Base-by-base conservation (phyloP, 2,797 vertebrate species). In the Trachops cirrhosus region DNA sequence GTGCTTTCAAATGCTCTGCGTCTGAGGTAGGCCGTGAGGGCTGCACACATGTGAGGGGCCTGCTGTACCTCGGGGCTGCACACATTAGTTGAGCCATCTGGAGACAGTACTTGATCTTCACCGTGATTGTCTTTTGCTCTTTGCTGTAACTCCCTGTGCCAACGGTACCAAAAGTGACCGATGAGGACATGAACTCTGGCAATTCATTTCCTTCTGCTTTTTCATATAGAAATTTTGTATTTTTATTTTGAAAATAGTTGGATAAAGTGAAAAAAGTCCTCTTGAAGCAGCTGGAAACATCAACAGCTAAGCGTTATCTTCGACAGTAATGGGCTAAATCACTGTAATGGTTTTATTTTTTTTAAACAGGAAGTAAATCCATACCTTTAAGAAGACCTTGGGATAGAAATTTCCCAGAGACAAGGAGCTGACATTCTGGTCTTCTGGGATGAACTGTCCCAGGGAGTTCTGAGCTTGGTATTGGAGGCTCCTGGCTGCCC, bases 201-300 rank as follows among this genome's bases (percentile, higher is more conserved):
- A 75, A 41, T 64, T 75, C 9, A 59, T 86, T 89, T 48, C 21
- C 26, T 78, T 19, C 44, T 19, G 39, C 11, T 67, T 90, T 34
- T 93, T 62, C 44, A 11, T 89, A 68, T 52, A 50, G 9, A 64
- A 62, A 37, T 37, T 59, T 41, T 29, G 3, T 70, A 37, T 62
- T 39, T 95, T n/a, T 14, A 24, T 87, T 54, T 26, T 67, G 37
- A 78, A 90, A 88, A 19, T 52, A 44, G 57, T 85, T 88, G 37
- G 59, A n/a, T 22, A 62, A 73, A 82, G 46, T 11, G 9, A 75
- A 52, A 39, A 77, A 82, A 91, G 8, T 88, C 67, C 34, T 52
- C 67, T 68, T 85, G 82, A 85, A 78, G 39, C 18, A 91, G 24
- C 57, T 92, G n/a, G 39, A 48, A 85, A 80, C 67, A 46, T 24